Percentiles rank a stretch among this genome's conserved stretches.
These are phyloP conservation scores for Ursus arctos DNA, from an alignment of 2,113 vertebrate genomes.

Conservation along the genomic window DNA sequence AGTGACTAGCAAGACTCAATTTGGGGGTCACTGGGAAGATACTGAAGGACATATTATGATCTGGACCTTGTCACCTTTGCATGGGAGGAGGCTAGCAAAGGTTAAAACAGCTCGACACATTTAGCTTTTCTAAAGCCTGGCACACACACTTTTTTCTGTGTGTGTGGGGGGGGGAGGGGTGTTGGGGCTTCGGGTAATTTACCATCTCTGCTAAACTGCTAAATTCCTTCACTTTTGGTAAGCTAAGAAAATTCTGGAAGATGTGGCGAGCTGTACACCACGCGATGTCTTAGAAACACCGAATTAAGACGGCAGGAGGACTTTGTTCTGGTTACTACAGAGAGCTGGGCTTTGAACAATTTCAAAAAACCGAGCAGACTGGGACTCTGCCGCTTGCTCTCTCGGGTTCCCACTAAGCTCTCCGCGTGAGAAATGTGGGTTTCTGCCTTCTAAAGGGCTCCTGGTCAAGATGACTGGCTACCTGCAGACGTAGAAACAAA, in stretches of 20 bases:
- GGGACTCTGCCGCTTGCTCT: not conserved
- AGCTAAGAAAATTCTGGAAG: slow-evolving; percentile 29
- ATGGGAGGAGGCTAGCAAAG: slow-evolving; percentile 96
- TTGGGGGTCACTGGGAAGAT: slow-evolving; percentile 95
- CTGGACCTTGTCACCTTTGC: slow-evolving; percentile 97
- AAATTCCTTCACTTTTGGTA: slow-evolving; percentile 60
- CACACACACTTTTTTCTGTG: slow-evolving; percentile 57
- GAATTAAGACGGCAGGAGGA: not conserved
- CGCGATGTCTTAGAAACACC: not conserved
- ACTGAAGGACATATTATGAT: slow-evolving; percentile 94
- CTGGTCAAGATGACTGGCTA: slow-evolving; percentile 73
- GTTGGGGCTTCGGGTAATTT: slow-evolving; percentile 5
- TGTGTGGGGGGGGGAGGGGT: not conserved
- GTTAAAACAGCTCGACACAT: slow-evolving; percentile 96
- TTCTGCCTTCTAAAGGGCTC: slow-evolving; percentile 72
- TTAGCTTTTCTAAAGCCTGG: slow-evolving; percentile 81
- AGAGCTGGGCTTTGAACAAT: slow-evolving; percentile 65
- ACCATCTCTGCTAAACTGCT: not conserved
- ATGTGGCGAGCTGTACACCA: slow-evolving; percentile 7
- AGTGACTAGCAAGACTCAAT: slow-evolving; percentile 93
- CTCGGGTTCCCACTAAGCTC: not conserved
- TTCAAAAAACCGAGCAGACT: slow-evolving; percentile 63
- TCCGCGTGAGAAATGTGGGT: not conserved
- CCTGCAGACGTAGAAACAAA: slow-evolving; percentile 65
- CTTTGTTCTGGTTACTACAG: slow-evolving; percentile 35